These are phyloP conservation scores for Pseudorasbora parva DNA, from an alignment of 2,113 vertebrate species.

Conservation along the genomic window DNA sequence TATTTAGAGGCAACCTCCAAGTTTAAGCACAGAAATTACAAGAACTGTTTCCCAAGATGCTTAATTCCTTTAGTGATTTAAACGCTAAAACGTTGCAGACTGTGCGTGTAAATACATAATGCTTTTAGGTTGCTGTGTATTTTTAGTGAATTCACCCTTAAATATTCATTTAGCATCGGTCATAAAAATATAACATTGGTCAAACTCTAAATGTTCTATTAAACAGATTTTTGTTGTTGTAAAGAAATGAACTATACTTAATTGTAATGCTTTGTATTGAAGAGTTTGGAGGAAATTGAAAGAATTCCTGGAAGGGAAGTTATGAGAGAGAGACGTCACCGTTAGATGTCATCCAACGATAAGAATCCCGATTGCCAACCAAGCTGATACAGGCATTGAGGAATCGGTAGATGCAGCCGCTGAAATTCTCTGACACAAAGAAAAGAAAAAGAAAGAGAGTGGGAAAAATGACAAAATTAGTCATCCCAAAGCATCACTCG, in stretches of 20 bases:
- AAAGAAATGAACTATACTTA: background rate
- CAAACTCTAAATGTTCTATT: too few species aligned
- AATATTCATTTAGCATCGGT: too few species aligned
- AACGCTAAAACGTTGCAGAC: background rate
- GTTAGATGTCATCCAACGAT: background rate
- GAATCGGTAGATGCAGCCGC: background rate
- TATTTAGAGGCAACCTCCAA: background rate
- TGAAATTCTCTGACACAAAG: constrained; percentile 24
- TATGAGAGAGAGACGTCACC: background rate
- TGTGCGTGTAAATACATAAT: too few species aligned
- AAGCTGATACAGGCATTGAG: constrained; percentile 6
- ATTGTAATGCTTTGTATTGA: background rate
- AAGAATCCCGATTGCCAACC: background rate
- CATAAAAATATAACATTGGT: too few species aligned
- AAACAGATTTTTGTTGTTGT: background rate
- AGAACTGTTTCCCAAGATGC: background rate
- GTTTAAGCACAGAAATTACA: background rate
- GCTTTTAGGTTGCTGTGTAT: too few species aligned
- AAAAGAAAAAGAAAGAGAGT: constrained; percentile 41
- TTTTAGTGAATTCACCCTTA: too few species aligned
- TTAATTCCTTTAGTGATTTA: background rate
- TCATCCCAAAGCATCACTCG: constrained; percentile 43
- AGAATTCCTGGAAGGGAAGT: background rate
- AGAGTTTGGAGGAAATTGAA: background rate
- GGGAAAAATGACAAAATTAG: constrained; percentile 53